These are phyloP conservation scores for Apodemus agrarius DNA, from an alignment of 2,797 vertebrate species.

Conservation along the genomic window DNA sequence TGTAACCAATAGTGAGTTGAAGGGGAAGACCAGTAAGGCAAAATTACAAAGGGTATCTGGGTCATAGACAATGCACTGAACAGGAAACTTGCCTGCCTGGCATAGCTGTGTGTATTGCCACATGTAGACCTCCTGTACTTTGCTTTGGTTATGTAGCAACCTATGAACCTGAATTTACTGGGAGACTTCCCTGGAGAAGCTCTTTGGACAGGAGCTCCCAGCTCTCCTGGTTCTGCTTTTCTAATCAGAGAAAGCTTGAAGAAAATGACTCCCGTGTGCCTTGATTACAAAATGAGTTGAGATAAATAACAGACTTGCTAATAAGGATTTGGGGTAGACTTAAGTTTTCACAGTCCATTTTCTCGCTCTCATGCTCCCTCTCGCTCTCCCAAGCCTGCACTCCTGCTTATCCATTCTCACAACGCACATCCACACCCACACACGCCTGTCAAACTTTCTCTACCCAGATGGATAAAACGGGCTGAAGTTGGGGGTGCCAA, in stretches of 20 bases:
- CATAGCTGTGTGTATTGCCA: not conserved
- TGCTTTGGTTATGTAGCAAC: not conserved
- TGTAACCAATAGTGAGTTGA: not conserved
- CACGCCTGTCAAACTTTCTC: constrained; percentile 73
- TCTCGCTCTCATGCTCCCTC: constrained; percentile 76
- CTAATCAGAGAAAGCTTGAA: not conserved
- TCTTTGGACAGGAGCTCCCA: constrained; percentile 22
- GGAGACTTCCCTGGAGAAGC: constrained; percentile 8
- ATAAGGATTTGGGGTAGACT: constrained; percentile 78
- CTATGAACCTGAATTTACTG: not conserved
- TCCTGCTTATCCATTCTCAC: constrained; percentile 61
- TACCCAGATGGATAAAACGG: constrained; percentile 81
- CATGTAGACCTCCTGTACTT: not conserved
- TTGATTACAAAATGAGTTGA: constrained; percentile 78
- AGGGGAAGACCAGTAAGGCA: not conserved
- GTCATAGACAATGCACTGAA: too few relatives aligned
- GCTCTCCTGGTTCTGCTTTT: not conserved
- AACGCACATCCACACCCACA: constrained; percentile 52
- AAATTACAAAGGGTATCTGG: not conserved
- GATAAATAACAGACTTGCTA: constrained; percentile 76
- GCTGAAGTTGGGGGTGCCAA: constrained; percentile 70
- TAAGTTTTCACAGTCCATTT: constrained; percentile 83
- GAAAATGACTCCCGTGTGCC: constrained; percentile 24
- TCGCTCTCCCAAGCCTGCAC: constrained; percentile 70
- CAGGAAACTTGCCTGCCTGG: not conserved